Evolutionary conservation across 1,140 invertebrate genomes (phyloP).

Genomic region (Glossosoma conforme): DNA sequence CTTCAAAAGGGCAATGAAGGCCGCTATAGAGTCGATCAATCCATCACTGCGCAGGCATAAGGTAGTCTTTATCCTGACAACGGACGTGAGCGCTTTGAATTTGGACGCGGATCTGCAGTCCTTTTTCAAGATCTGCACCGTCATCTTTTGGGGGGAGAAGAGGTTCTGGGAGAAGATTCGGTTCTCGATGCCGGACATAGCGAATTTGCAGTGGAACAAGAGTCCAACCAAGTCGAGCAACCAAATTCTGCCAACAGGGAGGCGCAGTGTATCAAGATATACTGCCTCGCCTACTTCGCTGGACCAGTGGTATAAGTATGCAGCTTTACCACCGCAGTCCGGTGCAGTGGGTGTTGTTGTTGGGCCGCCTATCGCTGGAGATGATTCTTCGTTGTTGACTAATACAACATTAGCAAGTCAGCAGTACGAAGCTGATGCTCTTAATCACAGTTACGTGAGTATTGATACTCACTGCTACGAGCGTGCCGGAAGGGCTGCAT

Average conservation of each 20-base stretch:
- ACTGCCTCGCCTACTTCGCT: conserved; percentile 50
- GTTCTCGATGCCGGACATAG: conserved; percentile 78
- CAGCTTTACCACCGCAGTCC: conserved; percentile 46
- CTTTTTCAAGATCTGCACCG: conserved; percentile 75
- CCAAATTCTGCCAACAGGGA: conserved; percentile 43
- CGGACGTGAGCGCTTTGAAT: conserved; percentile 73
- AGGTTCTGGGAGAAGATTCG: conserved; percentile 86
- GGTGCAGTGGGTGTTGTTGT: conserved; percentile 38
- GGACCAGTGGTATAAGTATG: conserved; percentile 51
- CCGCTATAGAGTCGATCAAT: conserved; percentile 64
- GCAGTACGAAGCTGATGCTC: conserved; percentile 45
- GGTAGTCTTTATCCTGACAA: conserved; percentile 62
- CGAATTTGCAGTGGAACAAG: conserved; percentile 51
- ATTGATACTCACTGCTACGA: conserved; percentile 50
- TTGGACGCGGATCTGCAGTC: conserved; percentile 77
- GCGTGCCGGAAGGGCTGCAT: conserved; percentile 41
- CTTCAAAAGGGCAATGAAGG: conserved; percentile 65
- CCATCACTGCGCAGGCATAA: conserved; percentile 60
- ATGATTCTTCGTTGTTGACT: conserved; percentile 48
- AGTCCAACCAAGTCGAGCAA: conserved; percentile 46
- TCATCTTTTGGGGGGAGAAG: conserved; percentile 78
- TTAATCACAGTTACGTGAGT: conserved; percentile 49
- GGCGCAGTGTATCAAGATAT: conserved; percentile 44
- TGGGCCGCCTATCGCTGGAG: conserved; percentile 36
- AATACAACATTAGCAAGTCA: conserved; percentile 49